Base-by-base conservation (phyloP, 1,140 invertebrate species). In the Drosophila takahashii region DNA sequence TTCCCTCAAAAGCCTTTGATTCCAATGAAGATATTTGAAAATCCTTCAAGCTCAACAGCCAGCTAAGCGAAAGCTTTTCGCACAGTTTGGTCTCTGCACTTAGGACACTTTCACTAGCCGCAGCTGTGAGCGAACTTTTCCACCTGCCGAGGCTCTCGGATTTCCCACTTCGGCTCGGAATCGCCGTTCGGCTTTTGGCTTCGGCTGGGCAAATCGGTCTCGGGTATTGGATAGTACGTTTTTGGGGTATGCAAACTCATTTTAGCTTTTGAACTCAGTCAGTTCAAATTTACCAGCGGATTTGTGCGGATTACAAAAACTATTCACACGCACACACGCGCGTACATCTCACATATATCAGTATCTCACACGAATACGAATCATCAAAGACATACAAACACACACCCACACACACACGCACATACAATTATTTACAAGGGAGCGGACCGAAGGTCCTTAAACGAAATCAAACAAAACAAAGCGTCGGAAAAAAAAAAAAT, bases 221-320 rank as follows among this genome's bases (percentile, higher is more conserved):
- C 47, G 45, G 44, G 4, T 32, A n/a, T 78, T 66, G 65, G 64
- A 4, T 52, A 15, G 15, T 65, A 44, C 74, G 65, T 80, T 77
- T 79, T 84, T 56, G 74, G 76, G 84, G 85, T 77, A 90, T 84
- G 77, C 73, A 60, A 89, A 89, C 62, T 89, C 85, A 89, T 84
- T 89, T 90, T 84, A 80, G 80, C 84, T 89, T 89, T 89, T 89
- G 84, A 78, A 89, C 84, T 90, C 84, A 84, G 84, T 89, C 84
- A 89, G 84, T 89, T 89, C 77, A 89, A 89, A 84, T 89, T 89
- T 89, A 89, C 72, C 84, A 89, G 84, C 79, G 79, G 84, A 89
- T 89, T 89, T 89, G 84, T 89, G 80, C 84, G 84, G 84, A 89
- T 89, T 89, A 89, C 77, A 89, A 71, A 62, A 77, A 62, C 65